These are phyloP conservation scores for Leptinotarsa lineolata DNA, from an alignment of 1,140 invertebrate genomes.

Conservation along the genomic window DNA sequence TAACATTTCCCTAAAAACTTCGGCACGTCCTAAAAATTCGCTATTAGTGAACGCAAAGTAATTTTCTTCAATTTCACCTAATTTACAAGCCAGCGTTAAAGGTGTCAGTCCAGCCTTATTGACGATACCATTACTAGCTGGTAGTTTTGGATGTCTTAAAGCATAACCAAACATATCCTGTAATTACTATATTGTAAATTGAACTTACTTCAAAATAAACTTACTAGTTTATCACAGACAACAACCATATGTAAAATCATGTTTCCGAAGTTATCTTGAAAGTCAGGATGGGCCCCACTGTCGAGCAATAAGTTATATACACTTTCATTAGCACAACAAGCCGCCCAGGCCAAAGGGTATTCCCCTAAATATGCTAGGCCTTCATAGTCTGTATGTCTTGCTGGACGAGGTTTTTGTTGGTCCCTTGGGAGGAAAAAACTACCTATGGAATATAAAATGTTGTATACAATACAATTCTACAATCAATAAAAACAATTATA, in stretches of 20 bases:
- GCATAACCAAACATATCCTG: conserved; percentile 99
- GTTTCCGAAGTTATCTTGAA: conserved; percentile 90
- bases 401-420: conserved; percentile 76
- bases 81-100: conserved; percentile 91
- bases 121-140: conserved; percentile 86
- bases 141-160: conserved; percentile 87
- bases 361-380: conserved; percentile 94
- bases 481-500: no score
- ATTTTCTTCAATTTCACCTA: conserved; percentile 56
- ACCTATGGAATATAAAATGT: conserved; percentile 56
- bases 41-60: not conserved
- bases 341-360: conserved; percentile 95
- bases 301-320: conserved; percentile 97
- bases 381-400: conserved; percentile 89
- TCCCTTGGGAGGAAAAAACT: conserved; percentile 92
- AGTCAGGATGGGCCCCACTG: conserved; percentile 88
- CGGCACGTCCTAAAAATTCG: conserved; percentile 72
- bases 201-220: not conserved
- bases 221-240: conserved; percentile 92
- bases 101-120: conserved; percentile 93
- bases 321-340: conserved; percentile 93
- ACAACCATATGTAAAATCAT: conserved; percentile 99
- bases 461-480: no score
- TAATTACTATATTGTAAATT: conserved; percentile 14
- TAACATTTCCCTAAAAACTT: conserved; percentile 97